Evolutionary conservation across 2,888 invertebrate genomes (phyloP), one percentile per base, ranked within the genome.

Genomic region (Eristalinus aeneus): DNA sequence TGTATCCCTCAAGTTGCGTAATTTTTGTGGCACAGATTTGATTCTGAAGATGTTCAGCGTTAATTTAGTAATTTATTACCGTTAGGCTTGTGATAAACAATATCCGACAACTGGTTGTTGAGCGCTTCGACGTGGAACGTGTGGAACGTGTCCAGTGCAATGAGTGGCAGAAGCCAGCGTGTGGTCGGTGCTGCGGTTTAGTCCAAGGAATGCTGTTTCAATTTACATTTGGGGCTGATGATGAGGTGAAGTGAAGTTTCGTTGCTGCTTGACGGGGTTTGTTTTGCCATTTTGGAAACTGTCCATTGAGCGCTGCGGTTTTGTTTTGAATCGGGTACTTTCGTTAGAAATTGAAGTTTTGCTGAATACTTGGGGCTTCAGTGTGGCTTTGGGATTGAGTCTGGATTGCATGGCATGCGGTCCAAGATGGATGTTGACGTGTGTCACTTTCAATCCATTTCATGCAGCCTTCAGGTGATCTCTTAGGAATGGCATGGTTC

Each of bases 51-150:
- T 27, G 71, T 80, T 10, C 75, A 61, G 53, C 80, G 71, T 79
- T 68, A 68, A 69, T 73, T 69, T 64, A 85, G 81, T 73, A 76
- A 75, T 74, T 79, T 80, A 75, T 72, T 85, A 85, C 85, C 81
- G 85, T 73, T 85, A 85, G 64, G 53, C 61, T 20, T 22, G 67
- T 23, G 31, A 60, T 72, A 68, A 85, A 80, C 72, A 85, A 67
- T 68, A 31, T 68, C 46, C 46, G 46, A 27, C 23, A 80, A 80
- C 85, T 64, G 80, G 85, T 85, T 85, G 2, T 76, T 81, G 85
- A 77, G 72, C 81, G 76, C 76, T 85, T 68, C 60, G 46, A 22
- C 32, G 68, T 80, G 80, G 72, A 85, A 53, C 23, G 65, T 36
- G 20, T 27, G 60, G 53, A 78, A 54, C 22, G 74, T 74, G 61